phyloP scores from a whole-genome alignment of 2,888 invertebrate species.

The Agriotes lineatus region DNA sequence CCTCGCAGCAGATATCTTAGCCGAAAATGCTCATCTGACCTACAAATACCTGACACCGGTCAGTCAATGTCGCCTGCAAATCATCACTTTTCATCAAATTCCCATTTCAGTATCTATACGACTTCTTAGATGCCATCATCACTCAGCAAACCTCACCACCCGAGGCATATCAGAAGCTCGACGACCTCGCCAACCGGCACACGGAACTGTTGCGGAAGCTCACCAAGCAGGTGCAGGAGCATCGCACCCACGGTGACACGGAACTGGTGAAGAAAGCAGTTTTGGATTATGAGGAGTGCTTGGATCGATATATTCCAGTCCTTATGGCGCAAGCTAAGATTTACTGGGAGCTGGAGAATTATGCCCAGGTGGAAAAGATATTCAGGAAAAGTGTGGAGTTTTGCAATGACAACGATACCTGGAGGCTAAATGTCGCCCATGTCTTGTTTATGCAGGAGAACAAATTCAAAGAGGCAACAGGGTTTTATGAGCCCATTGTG shows the following conservation, averaged over 20 bases:
- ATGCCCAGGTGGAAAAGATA: constrained; percentile 95
- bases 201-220: constrained; percentile 91
- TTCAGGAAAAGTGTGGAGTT: constrained; percentile 98
- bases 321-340: constrained; percentile 99
- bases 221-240: constrained; percentile 95
- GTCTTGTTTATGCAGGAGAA: constrained; percentile 99
- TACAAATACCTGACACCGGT: constrained; percentile 94
- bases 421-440: constrained; percentile 98
- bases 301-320: constrained; percentile 95
- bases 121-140: constrained; percentile 96
- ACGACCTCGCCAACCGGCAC: constrained; percentile 91
- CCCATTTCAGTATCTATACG: constrained; percentile 86
- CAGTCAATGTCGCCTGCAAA: no score
- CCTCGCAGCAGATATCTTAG: constrained; percentile 96
- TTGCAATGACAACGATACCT: constrained; percentile 96
- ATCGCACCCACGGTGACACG: constrained; percentile 89
- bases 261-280: constrained; percentile 90
- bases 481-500: constrained; percentile 98
- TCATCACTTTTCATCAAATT: no score
- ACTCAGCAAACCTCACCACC: constrained; percentile 97
- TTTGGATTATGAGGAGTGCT: constrained; percentile 89
- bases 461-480: constrained; percentile 97
- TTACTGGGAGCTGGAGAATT: constrained; percentile 97
- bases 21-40: constrained; percentile 96
- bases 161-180: constrained; percentile 95